Conservation (phyloP, 1,140 invertebrate species). For the Ostrea edulis region DNA sequence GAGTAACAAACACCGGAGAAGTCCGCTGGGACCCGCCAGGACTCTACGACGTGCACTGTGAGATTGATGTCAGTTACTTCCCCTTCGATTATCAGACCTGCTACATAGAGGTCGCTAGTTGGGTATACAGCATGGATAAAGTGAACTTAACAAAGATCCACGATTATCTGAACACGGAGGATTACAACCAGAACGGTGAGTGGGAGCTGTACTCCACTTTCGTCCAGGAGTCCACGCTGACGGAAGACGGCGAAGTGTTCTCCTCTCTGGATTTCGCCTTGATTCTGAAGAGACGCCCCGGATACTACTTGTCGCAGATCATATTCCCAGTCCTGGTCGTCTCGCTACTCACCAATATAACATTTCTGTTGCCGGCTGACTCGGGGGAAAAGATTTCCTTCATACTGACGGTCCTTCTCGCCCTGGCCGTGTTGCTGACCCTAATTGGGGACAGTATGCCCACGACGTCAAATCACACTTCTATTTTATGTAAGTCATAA, state of each 20-base stretch:
- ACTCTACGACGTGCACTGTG: constrained; percentile 86
- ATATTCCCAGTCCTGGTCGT: constrained; percentile 46
- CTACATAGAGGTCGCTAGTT: constrained; percentile 76
- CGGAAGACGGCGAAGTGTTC: constrained; percentile 44
- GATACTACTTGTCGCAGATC: constrained; percentile 51
- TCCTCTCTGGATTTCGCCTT: constrained; percentile 62
- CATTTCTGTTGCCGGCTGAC: constrained; percentile 46
- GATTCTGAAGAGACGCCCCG: constrained; percentile 44
- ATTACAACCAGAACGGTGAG: constrained; percentile 57
- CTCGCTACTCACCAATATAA: constrained; percentile 38
- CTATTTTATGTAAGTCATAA: not conserved
- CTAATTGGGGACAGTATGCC: constrained; percentile 50
- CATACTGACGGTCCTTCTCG: constrained; percentile 42
- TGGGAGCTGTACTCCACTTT: constrained; percentile 53
- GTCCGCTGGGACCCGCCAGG: constrained; percentile 60
- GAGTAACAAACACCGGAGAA: constrained; percentile 45
- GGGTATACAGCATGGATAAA: constrained; percentile 60
- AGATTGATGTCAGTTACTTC: constrained; percentile 90
- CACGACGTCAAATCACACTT: constrained; percentile 22
- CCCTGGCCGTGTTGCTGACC: constrained; percentile 47
- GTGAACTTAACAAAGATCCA: constrained; percentile 50
- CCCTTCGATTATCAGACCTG: constrained; percentile 87
- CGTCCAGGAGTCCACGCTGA: constrained; percentile 30
- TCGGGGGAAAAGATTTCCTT: constrained; percentile 52
- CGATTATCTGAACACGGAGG: constrained; percentile 41